These are phyloP conservation scores for Laticauda laticaudata DNA, from an alignment of 2,113 vertebrate genomes.

Conservation along the genomic window DNA sequence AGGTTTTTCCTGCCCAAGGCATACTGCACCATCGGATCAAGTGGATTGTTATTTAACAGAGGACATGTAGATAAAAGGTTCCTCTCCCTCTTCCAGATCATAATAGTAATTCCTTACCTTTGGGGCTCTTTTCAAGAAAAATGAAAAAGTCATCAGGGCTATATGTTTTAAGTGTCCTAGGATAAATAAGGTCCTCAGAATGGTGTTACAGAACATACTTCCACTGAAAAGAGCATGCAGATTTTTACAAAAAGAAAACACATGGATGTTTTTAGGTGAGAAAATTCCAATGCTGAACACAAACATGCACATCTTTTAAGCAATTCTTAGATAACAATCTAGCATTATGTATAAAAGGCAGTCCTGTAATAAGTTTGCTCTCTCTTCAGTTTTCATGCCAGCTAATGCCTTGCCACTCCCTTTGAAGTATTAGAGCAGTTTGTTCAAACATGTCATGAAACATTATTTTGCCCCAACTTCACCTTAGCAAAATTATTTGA, in stretches of 20 bases:
- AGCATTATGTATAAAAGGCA: slow-evolving; percentile 19
- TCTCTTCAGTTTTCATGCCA: slow-evolving; percentile 29
- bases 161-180: background rate
- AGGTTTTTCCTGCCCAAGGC: background rate
- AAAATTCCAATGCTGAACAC: background rate
- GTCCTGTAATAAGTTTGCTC: slow-evolving; percentile 38
- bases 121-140: background rate
- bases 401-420: slow-evolving; percentile 52
- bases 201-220: background rate
- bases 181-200: background rate
- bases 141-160: background rate
- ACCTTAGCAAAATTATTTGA: slow-evolving; percentile 1
- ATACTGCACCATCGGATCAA: background rate
- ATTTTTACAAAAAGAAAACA: background rate
- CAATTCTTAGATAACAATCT: slow-evolving; percentile 26
- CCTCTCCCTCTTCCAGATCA: background rate
- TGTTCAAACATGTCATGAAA: slow-evolving; percentile 54
- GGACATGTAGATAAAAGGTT: background rate
- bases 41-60: background rate
- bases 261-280: rapidly evolving
- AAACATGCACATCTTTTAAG: slow-evolving; percentile 17
- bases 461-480: background rate
- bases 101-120: background rate
- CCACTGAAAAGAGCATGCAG: background rate
- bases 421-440: slow-evolving; percentile 29